Percentiles rank a stretch among this genome's conserved stretches.
These are phyloP conservation scores for Acronicta aceris DNA, from an alignment of 2,888 invertebrate genomes.

Conservation along the genomic window DNA sequence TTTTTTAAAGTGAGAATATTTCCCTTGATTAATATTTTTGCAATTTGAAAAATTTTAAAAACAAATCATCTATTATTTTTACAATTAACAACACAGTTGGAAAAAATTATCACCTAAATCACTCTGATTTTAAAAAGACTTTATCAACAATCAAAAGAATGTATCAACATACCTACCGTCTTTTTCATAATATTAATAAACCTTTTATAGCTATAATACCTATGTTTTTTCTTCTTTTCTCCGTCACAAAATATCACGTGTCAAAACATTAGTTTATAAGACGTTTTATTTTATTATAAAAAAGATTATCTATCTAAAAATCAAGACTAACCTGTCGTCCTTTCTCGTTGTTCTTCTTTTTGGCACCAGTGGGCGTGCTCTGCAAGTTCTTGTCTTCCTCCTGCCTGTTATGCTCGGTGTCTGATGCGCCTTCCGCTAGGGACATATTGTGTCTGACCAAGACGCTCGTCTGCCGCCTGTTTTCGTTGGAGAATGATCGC, in stretches of 20 bases:
- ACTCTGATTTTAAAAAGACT: too few relatives aligned
- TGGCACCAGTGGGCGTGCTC: slow-evolving; percentile 49
- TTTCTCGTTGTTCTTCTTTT: slow-evolving; percentile 62
- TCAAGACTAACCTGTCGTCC: slow-evolving; percentile 55
- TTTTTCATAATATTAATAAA: too few relatives aligned
- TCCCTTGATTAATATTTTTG: neutral
- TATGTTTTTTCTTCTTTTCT: too few relatives aligned
- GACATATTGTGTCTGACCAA: slow-evolving; percentile 83
- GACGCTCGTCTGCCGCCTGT: slow-evolving; percentile 66
- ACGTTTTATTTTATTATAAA: too few relatives aligned
- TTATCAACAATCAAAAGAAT: too few relatives aligned
- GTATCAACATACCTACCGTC: too few relatives aligned
- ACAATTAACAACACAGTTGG: too few relatives aligned
- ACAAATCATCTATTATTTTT: too few relatives aligned
- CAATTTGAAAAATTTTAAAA: neutral
- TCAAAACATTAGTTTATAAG: too few relatives aligned
- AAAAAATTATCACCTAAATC: too few relatives aligned
- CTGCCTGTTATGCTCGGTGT: slow-evolving; percentile 72
- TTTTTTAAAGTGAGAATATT: neutral
- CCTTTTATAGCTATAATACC: too few relatives aligned
- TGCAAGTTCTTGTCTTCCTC: slow-evolving; percentile 57
- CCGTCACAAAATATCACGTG: too few relatives aligned
- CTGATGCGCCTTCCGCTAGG: slow-evolving; percentile 84
- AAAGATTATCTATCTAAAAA: slow-evolving; percentile 2
- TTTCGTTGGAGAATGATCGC: slow-evolving; percentile 75